Evolutionary conservation across 2,113 vertebrate genomes (phyloP).

Genomic region (Phrynocephalus versicolor): DNA sequence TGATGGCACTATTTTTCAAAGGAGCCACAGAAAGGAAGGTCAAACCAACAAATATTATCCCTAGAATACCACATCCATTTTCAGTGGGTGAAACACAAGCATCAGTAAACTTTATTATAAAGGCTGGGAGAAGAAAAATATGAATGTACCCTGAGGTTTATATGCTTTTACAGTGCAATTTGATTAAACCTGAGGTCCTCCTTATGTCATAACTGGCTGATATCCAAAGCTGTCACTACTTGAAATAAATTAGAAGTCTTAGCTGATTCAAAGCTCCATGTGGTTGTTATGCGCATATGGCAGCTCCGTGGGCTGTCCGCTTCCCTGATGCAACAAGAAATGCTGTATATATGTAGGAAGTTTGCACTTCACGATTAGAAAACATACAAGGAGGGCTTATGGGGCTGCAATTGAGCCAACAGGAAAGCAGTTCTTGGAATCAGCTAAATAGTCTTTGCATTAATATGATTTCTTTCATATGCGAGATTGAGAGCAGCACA

Average conservation of each 20-base stretch:
- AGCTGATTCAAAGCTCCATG: neutral
- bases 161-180: neutral
- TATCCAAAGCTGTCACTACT: constrained; percentile 5
- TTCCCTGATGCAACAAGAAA: neutral
- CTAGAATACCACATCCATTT: neutral
- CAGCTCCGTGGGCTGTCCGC: neutral
- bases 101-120: neutral
- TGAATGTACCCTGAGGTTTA: neutral
- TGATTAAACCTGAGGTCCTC: constrained; percentile 22
- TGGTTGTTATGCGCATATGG: neutral
- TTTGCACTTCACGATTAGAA: neutral
- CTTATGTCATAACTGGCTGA: constrained; percentile 7
- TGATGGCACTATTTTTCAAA: neutral
- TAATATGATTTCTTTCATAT: neutral
- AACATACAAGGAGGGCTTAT: neutral
- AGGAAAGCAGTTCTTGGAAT: neutral
- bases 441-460: neutral
- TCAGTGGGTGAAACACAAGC: neutral
- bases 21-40: neutral
- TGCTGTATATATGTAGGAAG: neutral
- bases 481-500: neutral
- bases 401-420: neutral
- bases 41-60: neutral
- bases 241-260: constrained; percentile 14
- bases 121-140: neutral